Conservation (phyloP, 1,140 invertebrate species). For the Condylostylus longicornis region DNA sequence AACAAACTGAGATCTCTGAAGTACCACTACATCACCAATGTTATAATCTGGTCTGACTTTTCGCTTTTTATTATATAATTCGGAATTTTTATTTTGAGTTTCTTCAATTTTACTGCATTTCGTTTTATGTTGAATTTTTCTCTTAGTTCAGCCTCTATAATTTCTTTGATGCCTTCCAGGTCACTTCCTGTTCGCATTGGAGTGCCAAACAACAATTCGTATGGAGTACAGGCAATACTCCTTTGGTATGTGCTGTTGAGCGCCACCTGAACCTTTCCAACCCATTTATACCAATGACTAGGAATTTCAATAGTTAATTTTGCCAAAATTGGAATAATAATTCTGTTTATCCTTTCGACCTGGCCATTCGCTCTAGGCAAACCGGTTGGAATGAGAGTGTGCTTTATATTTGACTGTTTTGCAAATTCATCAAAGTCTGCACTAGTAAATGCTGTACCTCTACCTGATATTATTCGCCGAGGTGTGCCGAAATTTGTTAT, state of each 20-base stretch:
- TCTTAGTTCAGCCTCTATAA: neutral
- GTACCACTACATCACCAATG: constrained; percentile 14
- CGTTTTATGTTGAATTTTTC: constrained; percentile 2
- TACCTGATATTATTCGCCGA: constrained; percentile 1
- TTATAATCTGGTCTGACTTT: constrained; percentile 9
- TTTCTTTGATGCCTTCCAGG: neutral
- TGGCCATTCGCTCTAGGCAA: constrained; percentile 21
- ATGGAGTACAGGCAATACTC: constrained; percentile 3
- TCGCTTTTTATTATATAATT: too few species aligned
- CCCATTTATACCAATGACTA: constrained; percentile 4
- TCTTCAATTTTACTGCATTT: too few species aligned
- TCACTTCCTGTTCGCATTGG: constrained; percentile 3
- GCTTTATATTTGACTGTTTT: constrained; percentile 11
- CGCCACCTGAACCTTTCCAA: constrained; percentile 3
- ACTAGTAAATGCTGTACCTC: constrained; percentile 8
- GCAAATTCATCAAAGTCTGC: constrained; percentile 23
- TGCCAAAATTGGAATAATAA: neutral
- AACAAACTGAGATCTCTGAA: constrained; percentile 18
- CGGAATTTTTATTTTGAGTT: too few species aligned
- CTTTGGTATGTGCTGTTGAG: constrained; percentile 4
- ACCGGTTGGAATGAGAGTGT: constrained; percentile 17
- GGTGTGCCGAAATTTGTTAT: constrained; percentile 23
- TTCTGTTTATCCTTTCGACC: constrained; percentile 11
- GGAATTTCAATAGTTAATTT: constrained; percentile 2
- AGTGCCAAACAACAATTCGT: constrained; percentile 3